A percentile compares a stretch with the other conserved stretches of the same genome.
Evolutionary conservation across 2,113 vertebrate genomes (phyloP).

Genomic region (Choloepus hoffmanni): DNA sequence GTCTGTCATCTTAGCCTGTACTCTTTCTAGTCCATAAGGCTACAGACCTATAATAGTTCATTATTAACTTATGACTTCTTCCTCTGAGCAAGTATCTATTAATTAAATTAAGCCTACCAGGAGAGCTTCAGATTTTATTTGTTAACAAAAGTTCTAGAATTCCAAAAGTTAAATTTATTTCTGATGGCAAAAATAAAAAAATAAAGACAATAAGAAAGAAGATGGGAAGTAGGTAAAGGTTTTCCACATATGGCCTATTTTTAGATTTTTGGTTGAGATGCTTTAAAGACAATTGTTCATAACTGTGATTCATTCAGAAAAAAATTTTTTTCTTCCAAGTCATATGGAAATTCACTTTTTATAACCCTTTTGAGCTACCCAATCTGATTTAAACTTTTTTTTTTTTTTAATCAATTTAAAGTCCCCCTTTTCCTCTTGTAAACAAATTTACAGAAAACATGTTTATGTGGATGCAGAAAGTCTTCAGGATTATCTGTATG

Average conservation of each 20-base stretch:
- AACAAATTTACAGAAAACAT: background rate
- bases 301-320: background rate
- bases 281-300: conserved; percentile 39
- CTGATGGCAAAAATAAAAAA: background rate
- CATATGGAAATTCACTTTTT: background rate
- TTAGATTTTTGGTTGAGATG: background rate
- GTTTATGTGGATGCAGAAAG: background rate
- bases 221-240: background rate
- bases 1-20: background rate
- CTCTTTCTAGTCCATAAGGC: background rate
- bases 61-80: conserved; percentile 1
- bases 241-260: background rate
- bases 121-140: conserved; percentile 4
- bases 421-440: background rate
- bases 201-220: background rate
- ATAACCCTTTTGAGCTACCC: conserved; percentile 24
- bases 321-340: background rate
- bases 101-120: conserved; percentile 25
- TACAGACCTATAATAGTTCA: background rate
- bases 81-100: conserved; percentile 58
- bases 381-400: background rate
- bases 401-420: background rate
- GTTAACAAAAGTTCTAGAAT: conserved; percentile 44
- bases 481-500: background rate
- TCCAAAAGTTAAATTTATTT: conserved; percentile 33